phyloP scores from a whole-genome alignment of 2,113 vertebrate genomes.

The Hymenochirus boettgeri region DNA sequence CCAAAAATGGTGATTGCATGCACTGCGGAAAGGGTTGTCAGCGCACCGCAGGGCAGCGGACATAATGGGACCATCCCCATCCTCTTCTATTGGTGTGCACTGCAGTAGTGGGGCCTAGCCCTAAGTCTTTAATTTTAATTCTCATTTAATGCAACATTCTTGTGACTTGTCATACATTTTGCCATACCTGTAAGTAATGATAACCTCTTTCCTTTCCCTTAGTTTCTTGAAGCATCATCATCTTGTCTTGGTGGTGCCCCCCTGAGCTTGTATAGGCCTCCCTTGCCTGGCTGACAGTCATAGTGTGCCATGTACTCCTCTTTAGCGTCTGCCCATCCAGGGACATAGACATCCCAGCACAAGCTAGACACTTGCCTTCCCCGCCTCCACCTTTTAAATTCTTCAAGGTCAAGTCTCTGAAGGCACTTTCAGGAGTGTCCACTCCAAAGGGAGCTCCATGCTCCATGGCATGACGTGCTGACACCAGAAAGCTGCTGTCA shows the following conservation, averaged over 20 bases:
- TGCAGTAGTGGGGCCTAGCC: no score
- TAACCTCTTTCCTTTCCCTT: conserved; percentile 81
- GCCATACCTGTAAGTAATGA: conserved; percentile 89
- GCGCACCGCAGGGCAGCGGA: no score
- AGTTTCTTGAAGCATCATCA: conserved; percentile 83
- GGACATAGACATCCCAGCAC: conserved; percentile 85
- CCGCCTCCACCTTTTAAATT: conserved; percentile 73
- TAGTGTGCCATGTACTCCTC: conserved; percentile 94
- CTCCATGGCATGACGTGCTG: conserved; percentile 61
- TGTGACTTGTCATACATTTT: no score
- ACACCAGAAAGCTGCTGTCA: conserved; percentile 90
- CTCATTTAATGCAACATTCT: no score
- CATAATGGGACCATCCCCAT: no score
- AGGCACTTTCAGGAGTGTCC: conserved; percentile 89
- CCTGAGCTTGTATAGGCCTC: conserved; percentile 82
- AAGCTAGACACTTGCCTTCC: conserved; percentile 89
- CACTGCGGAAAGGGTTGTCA: no score
- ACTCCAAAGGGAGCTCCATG: conserved; percentile 72
- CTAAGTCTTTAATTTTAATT: no score
- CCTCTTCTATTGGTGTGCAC: no score
- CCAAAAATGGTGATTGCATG: no score
- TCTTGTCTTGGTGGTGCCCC: conserved; percentile 80
- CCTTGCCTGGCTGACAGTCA: conserved; percentile 95
- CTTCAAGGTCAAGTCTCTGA: conserved; percentile 94
- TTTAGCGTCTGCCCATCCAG: conserved; percentile 86